Conservation (phyloP, 2,113 vertebrate genomes). For the Chionis minor region DNA sequence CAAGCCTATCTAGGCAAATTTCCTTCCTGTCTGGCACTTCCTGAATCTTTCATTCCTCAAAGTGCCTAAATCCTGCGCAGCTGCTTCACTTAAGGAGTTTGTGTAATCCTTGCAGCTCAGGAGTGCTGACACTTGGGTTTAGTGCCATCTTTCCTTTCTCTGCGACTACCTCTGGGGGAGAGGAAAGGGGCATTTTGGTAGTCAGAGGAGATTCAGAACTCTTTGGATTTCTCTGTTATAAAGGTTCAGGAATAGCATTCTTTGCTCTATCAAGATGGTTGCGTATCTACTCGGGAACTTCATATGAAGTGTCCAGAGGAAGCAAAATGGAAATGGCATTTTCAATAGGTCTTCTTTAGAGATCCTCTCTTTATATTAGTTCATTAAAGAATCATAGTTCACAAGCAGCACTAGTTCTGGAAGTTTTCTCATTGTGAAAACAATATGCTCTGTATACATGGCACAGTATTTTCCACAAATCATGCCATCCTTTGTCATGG, state of each 20-base stretch:
- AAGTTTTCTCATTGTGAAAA: background rate
- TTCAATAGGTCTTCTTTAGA: background rate
- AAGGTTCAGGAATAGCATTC: background rate
- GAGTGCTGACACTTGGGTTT: background rate
- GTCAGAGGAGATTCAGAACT: background rate
- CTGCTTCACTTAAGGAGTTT: background rate
- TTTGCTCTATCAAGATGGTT: background rate
- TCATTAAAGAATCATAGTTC: background rate
- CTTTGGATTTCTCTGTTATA: background rate
- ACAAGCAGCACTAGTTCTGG: background rate
- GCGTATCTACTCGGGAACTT: background rate
- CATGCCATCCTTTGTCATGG: background rate
- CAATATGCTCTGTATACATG: rapidly evolving
- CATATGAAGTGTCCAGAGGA: background rate
- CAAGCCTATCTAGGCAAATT: background rate
- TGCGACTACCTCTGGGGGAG: background rate
- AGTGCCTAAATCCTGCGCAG: background rate
- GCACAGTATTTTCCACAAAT: background rate
- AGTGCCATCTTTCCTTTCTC: background rate
- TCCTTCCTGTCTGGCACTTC: background rate
- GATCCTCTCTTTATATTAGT: background rate
- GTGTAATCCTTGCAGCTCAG: background rate
- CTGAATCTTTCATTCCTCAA: background rate
- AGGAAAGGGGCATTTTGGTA: background rate
- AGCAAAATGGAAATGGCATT: background rate